Evolutionary conservation across 1,140 invertebrate species (phyloP).

Genomic region (Eupristina koningsbergeri): DNA sequence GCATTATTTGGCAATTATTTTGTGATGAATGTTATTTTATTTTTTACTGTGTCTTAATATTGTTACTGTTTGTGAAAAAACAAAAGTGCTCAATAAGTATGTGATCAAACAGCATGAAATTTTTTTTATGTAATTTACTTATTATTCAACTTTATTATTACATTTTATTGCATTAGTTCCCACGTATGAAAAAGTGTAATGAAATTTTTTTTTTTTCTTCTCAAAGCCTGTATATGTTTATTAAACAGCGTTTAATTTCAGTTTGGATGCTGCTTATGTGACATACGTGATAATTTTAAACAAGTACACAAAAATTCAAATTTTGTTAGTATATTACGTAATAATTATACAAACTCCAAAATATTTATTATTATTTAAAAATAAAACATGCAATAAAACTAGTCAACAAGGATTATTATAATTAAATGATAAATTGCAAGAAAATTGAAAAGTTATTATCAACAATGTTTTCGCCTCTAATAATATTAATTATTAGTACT

Average conservation of each 20-base stretch:
- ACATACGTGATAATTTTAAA: constrained; percentile 50
- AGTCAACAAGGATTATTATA: constrained; percentile 40
- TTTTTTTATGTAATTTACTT: neutral
- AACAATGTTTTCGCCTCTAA: constrained; percentile 20
- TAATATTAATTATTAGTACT: neutral
- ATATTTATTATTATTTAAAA: constrained; percentile 34
- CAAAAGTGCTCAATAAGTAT: neutral
- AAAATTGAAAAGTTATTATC: constrained; percentile 39
- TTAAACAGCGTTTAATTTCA: constrained; percentile 48
- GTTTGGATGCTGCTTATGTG: constrained; percentile 48
- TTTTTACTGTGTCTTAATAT: constrained; percentile 35
- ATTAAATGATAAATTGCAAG: neutral
- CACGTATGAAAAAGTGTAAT: neutral
- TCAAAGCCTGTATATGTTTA: constrained; percentile 72
- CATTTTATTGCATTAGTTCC: neutral
- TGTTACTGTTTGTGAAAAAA: constrained; percentile 27
- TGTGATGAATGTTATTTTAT: constrained; percentile 29
- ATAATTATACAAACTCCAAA: constrained; percentile 18
- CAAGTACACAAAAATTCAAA: constrained; percentile 29
- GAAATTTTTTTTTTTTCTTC: constrained; percentile 34
- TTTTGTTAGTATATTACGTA: constrained; percentile 41
- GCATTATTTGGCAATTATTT: constrained; percentile 47
- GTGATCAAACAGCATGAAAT: neutral
- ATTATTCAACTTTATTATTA: neutral
- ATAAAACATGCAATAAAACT: constrained; percentile 45